Conservation (phyloP, 1,140 invertebrate species). For the Dendrolimus kikuchii region DNA sequence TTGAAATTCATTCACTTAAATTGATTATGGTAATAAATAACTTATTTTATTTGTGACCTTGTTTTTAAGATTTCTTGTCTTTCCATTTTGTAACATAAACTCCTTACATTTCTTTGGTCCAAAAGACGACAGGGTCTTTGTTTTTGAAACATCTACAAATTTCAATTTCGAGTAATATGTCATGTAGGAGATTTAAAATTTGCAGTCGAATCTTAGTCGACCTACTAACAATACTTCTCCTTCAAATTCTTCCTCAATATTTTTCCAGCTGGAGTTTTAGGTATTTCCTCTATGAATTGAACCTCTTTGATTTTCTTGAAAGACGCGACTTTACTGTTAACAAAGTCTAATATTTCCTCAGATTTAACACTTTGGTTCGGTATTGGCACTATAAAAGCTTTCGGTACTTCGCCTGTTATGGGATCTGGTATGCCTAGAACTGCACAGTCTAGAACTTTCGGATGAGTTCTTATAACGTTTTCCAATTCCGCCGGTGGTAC, state of each 20-base stretch:
- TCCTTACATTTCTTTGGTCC: too few species aligned
- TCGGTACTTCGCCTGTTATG: constrained; percentile 82
- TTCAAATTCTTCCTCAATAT: constrained; percentile 78
- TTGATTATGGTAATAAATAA: too few species aligned
- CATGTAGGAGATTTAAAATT: neutral
- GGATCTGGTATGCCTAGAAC: constrained; percentile 87
- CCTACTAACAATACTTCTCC: constrained; percentile 43
- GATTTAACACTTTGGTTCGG: constrained; percentile 40
- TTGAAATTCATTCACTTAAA: too few species aligned
- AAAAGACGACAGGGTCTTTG: too few species aligned
- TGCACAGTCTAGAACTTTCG: constrained; percentile 83
- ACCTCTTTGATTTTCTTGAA: constrained; percentile 82
- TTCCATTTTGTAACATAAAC: too few species aligned
- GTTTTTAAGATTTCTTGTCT: too few species aligned
- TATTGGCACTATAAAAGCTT: constrained; percentile 78
- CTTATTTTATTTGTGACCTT: too few species aligned
- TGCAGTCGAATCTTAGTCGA: constrained; percentile 1
- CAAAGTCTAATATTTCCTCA: constrained; percentile 72
- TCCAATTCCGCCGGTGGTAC: constrained; percentile 93
- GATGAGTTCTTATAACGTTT: constrained; percentile 82
- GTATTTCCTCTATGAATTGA: constrained; percentile 79
- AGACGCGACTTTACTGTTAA: constrained; percentile 76
- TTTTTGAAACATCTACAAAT: too few species aligned
- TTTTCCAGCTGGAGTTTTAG: constrained; percentile 83
- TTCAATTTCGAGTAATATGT: neutral